Conservation (phyloP, 2,888 invertebrate genomes). For the Iphiclides podalirius region DNA sequence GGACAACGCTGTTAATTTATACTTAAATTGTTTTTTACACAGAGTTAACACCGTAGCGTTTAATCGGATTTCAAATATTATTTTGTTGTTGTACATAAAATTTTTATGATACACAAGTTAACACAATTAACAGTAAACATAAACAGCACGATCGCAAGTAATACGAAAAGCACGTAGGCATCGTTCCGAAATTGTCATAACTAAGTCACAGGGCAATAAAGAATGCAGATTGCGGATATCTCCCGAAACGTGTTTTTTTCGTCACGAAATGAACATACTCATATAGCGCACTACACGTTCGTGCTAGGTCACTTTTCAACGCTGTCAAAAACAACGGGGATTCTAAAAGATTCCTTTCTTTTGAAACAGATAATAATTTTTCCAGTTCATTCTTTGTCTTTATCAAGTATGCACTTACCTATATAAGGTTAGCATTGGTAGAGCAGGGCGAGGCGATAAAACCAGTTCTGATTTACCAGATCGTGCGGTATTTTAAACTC, state of each 20-base stretch:
- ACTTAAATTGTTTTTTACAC: neutral
- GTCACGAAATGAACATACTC: slow-evolving; percentile 18
- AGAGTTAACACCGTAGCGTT: neutral
- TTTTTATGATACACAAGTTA: no score
- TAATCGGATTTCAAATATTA: neutral
- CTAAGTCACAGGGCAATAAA: slow-evolving; percentile 7
- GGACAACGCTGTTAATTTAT: slow-evolving; percentile 1
- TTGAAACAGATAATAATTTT: slow-evolving; percentile 15
- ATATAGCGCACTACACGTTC: slow-evolving; percentile 4
- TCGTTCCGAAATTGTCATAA: slow-evolving; percentile 5
- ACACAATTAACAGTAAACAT: neutral
- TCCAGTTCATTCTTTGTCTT: slow-evolving; percentile 43
- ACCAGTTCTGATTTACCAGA: slow-evolving; percentile 75
- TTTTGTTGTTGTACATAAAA: neutral
- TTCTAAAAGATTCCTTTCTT: slow-evolving; percentile 2
- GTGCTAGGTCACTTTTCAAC: slow-evolving; percentile 11
- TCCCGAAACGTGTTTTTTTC: slow-evolving; percentile 10
- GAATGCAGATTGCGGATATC: slow-evolving; percentile 18
- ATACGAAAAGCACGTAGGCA: slow-evolving; percentile 7
- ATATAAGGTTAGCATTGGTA: slow-evolving; percentile 40
- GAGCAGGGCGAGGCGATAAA: slow-evolving; percentile 54
- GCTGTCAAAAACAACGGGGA: slow-evolving; percentile 1
- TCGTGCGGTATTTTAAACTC: slow-evolving; percentile 71
- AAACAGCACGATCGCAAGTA: neutral
- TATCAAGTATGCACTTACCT: slow-evolving; percentile 35